Evolutionary conservation across 1,140 invertebrate genomes (phyloP).

Genomic region (Helicoverpa armigera): DNA sequence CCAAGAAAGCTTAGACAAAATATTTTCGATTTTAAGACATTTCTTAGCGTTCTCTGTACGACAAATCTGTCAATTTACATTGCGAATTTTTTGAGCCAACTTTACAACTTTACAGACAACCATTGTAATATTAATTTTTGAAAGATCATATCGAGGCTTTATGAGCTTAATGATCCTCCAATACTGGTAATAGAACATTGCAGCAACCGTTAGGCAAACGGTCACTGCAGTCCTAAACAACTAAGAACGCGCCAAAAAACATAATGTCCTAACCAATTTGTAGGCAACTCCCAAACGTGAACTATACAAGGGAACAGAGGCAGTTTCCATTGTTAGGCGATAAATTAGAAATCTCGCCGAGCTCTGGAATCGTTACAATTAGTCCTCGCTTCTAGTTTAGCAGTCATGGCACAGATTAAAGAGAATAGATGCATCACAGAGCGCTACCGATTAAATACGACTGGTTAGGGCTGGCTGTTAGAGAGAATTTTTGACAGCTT

Average conservation of each 20-base stretch:
- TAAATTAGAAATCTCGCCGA: constrained; percentile 45
- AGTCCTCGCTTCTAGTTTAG: constrained; percentile 43
- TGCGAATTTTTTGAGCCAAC: too few species aligned
- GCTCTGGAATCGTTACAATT: constrained; percentile 47
- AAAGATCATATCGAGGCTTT: too few species aligned
- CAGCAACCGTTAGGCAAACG: too few species aligned
- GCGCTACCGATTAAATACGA: constrained; percentile 46
- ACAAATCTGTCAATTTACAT: too few species aligned
- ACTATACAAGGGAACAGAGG: constrained; percentile 3
- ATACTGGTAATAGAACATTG: too few species aligned
- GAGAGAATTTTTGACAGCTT: background rate
- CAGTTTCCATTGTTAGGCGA: constrained; percentile 37
- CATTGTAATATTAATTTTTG: too few species aligned
- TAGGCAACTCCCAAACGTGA: background rate
- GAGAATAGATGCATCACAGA: constrained; percentile 50
- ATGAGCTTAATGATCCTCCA: too few species aligned
- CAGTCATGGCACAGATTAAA: constrained; percentile 50
- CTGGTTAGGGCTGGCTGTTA: constrained; percentile 5
- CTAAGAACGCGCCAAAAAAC: background rate
- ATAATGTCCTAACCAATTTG: constrained; percentile 2
- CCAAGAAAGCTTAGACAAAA: too few species aligned
- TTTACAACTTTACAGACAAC: too few species aligned
- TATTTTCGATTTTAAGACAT: too few species aligned
- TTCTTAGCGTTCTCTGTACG: too few species aligned
- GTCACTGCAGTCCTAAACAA: background rate